Base-by-base conservation (phyloP, 2,888 invertebrate genomes). In the Drosophila leonis region DNA sequence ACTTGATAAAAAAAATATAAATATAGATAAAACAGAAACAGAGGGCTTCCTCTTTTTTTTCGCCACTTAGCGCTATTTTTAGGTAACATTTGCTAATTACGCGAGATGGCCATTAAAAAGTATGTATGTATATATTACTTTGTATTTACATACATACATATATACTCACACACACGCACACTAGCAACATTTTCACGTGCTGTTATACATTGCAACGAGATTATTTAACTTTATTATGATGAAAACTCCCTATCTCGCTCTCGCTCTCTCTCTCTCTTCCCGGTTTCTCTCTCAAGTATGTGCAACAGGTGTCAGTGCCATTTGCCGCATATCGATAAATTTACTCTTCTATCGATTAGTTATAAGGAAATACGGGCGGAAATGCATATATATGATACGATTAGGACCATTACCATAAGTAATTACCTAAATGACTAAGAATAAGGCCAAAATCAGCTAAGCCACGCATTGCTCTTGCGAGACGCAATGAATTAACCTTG, bases 271-370 rank as follows among this genome's bases (percentile, higher is more conserved):
- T 39, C 52, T 29, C 6, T 39, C n/a, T 31, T 18, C 2, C 8
- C 10, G 42, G 13, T 10, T 33, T 15, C 18, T 41, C 10, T 49
- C 7, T 12, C 24, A 31, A 42, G 41, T 41, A 31, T 10, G 48
- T 57, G 54, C 75, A 77, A 77, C 76, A 78, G 75, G 79, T 77
- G 79, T 60, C 65, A 65, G 35, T 42, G 33, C n/a, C n/a, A 62
- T 27, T 51, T 65, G 44, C 29, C 29, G 46, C 62, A 49, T 65
- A 75, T 77, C 79, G 79, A 77, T 77, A 78, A 18, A 29, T 41
- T 18, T 33, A 6, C 42, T 27, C 15, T 12, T 33, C 3, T 65
- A 74, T 78, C 79, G 79, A 78, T 74, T 52, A 29, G 27, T 39
- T 29, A n/a, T 10, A 8, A 13, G 12, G 0, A 46, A 35, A 35